A percentile compares a stretch with the other conserved stretches of the same genome.
Evolutionary conservation across 1,140 invertebrate species (phyloP).

Genomic region (Bombus waltoni): DNA sequence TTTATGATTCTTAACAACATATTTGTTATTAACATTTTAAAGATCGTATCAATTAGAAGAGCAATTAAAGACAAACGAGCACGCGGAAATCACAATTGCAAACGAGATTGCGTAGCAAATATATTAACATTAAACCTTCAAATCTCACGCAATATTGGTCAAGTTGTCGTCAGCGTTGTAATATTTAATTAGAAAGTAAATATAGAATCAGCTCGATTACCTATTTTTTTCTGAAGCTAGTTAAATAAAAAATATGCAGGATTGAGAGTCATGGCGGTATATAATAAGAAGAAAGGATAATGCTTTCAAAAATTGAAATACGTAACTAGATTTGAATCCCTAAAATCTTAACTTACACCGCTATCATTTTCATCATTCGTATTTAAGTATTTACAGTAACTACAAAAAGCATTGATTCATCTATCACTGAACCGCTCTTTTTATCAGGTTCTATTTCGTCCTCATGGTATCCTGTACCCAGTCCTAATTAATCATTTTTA

Average conservation of each 20-base stretch:
- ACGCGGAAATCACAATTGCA: constrained; percentile 5
- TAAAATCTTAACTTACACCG: too few relatives aligned
- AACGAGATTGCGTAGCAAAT: not conserved
- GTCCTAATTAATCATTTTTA: too few relatives aligned
- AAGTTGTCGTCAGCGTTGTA: constrained; percentile 4
- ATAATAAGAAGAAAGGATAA: too few relatives aligned
- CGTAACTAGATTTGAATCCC: too few relatives aligned
- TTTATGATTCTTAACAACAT: not conserved
- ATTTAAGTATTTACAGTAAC: not conserved
- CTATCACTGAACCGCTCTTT: not conserved
- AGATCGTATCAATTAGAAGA: not conserved
- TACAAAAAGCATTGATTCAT: not conserved
- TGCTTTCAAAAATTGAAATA: too few relatives aligned
- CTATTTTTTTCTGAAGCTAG: not conserved
- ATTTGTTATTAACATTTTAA: not conserved
- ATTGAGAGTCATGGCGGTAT: too few relatives aligned
- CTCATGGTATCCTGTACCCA: too few relatives aligned
- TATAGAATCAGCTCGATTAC: not conserved
- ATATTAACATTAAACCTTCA: not conserved
- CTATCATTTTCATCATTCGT: too few relatives aligned
- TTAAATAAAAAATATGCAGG: too few relatives aligned
- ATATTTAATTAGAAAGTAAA: constrained; percentile 13
- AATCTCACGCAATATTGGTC: constrained; percentile 39
- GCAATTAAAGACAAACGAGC: not conserved
- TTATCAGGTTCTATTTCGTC: not conserved